Evolutionary conservation across 2,797 vertebrate species (phyloP).

Genomic region (Austrolebias charrua): DNA sequence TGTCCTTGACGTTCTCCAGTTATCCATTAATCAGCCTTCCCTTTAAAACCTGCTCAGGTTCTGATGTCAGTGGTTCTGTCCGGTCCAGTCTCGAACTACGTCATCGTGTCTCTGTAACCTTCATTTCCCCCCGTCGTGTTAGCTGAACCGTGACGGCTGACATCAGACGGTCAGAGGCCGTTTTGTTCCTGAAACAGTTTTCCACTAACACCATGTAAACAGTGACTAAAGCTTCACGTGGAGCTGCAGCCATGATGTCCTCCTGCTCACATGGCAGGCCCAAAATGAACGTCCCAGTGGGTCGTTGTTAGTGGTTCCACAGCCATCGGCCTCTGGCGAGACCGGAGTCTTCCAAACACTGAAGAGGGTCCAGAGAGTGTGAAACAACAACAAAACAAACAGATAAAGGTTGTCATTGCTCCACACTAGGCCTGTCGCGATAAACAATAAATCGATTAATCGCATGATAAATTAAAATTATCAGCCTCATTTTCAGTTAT

Average conservation of each 20-base stretch:
- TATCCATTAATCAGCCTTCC: not conserved
- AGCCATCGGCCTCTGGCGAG: slow-evolving; percentile 41
- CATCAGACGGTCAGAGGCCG: not conserved
- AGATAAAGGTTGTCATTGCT: not conserved
- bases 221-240: not conserved
- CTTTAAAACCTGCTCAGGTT: not conserved
- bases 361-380: slow-evolving; percentile 17
- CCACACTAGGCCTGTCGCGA: not conserved
- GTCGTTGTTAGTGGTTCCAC: slow-evolving; percentile 4
- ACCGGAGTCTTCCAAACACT: slow-evolving; percentile 40
- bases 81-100: not conserved
- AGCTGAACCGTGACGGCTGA: not conserved
- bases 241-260: not conserved
- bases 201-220: not conserved
- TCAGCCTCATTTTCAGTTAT: too few species aligned
- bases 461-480: too few species aligned
- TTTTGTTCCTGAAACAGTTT: not conserved
- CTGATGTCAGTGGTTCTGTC: not conserved
- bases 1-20: not conserved
- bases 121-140: not conserved
- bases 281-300: too few species aligned
- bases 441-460: too few species aligned
- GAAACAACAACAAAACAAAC: slow-evolving; percentile 7
- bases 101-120: not conserved
- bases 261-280: too few species aligned